A percentile compares a stretch with the other conserved stretches of the same genome.
Evolutionary conservation across 2,888 invertebrate species (phyloP).

Genomic region (Xylota sylvarum): DNA sequence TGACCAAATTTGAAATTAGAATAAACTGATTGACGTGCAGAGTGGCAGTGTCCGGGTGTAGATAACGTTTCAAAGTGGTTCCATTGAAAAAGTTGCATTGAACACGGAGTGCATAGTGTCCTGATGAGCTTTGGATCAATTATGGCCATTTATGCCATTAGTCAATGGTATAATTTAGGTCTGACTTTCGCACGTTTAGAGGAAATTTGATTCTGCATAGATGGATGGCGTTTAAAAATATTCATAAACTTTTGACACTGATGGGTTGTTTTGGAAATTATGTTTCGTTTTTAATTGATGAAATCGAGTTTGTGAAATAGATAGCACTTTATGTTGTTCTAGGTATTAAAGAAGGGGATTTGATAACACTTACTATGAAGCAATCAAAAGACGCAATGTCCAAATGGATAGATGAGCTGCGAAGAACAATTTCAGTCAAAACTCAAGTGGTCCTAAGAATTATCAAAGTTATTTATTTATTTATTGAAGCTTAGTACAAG

Average conservation of each 20-base stretch:
- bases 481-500: no score
- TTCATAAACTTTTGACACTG: background rate
- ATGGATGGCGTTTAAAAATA: background rate
- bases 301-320: no score
- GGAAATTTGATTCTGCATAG: background rate
- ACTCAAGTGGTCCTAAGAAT: no score
- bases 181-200: background rate
- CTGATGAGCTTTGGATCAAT: constrained; percentile 18
- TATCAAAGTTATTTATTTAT: no score
- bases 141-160: constrained; percentile 9
- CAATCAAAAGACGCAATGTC: no score
- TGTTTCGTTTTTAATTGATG: no score
- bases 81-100: constrained; percentile 14
- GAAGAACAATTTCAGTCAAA: no score
- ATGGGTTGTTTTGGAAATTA: no score
- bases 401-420: no score
- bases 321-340: no score
- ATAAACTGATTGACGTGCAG: constrained; percentile 57
- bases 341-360: no score
- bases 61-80: constrained; percentile 1
- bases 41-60: constrained; percentile 7
- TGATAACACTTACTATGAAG: no score
- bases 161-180: background rate
- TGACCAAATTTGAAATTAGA: constrained; percentile 66
- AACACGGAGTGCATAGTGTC: background rate